Evolutionary conservation across 1,140 invertebrate genomes (phyloP).

Genomic region (Macrocentrus cingulum): DNA sequence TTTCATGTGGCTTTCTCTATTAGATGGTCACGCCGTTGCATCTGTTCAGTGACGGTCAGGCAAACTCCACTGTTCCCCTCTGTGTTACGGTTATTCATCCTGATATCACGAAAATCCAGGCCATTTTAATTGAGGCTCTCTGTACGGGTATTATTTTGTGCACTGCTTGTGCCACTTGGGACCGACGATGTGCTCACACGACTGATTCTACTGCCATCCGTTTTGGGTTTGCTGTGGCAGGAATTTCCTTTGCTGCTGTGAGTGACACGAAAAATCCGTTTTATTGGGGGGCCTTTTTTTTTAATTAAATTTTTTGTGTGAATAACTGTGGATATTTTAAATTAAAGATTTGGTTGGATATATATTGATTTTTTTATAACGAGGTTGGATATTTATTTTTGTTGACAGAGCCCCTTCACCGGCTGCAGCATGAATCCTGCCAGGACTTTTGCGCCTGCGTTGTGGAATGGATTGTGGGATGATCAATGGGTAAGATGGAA

Average conservation of each 20-base stretch:
- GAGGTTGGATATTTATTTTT: slow-evolving; percentile 3
- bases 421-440: slow-evolving; percentile 82
- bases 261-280: slow-evolving; percentile 12
- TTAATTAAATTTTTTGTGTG: no score
- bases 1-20: background rate
- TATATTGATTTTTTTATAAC: no score
- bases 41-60: slow-evolving; percentile 39
- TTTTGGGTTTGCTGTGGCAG: slow-evolving; percentile 67
- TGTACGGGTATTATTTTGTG: slow-evolving; percentile 64
- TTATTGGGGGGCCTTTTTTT: no score
- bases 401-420: slow-evolving; percentile 63
- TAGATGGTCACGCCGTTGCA: slow-evolving; percentile 57
- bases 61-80: slow-evolving; percentile 44
- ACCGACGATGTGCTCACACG: slow-evolving; percentile 61
- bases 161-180: slow-evolving; percentile 68
- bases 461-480: slow-evolving; percentile 69
- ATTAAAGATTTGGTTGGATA: no score
- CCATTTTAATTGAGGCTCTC: slow-evolving; percentile 63
- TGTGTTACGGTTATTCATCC: slow-evolving; percentile 65
- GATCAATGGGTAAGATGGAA: slow-evolving; percentile 68
- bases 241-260: slow-evolving; percentile 64
- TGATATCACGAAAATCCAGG: slow-evolving; percentile 53
- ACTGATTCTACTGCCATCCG: slow-evolving; percentile 63
- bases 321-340: no score
- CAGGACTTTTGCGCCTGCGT: slow-evolving; percentile 72